A percentile compares a stretch with the other conserved stretches of the same genome.
Evolutionary conservation across 64 coral and sea anemone genomes (phyloP).

Genomic region (Cladopsammia gracilis): DNA sequence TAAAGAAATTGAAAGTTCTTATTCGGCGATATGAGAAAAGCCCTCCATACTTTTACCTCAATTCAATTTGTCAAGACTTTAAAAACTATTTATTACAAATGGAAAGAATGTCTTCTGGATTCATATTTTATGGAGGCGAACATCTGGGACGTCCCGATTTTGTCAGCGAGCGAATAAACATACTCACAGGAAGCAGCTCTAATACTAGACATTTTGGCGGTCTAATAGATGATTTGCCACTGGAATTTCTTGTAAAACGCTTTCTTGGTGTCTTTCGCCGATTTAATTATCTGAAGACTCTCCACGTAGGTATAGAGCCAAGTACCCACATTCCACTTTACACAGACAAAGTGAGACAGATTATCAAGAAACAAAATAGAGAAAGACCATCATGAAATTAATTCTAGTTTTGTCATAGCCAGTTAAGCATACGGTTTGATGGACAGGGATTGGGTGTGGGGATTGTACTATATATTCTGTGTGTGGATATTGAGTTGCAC

Average conservation of each 20-base stretch:
- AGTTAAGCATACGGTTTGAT: too few relatives aligned
- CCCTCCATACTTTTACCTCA: not conserved
- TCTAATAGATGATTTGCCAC: not conserved
- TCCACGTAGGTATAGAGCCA: not conserved
- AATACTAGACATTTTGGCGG: not conserved
- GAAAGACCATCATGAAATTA: too few relatives aligned
- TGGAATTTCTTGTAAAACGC: not conserved
- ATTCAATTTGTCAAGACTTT: not conserved
- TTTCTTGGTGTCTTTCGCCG: not conserved
- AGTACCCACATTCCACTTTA: not conserved
- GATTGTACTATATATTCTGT: too few relatives aligned
- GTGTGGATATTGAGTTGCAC: too few relatives aligned
- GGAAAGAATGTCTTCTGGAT: not conserved
- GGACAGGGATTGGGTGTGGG: too few relatives aligned
- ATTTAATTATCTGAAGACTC: constrained; percentile 7
- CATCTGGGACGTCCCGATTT: not conserved
- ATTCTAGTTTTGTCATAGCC: too few relatives aligned
- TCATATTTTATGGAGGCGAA: not conserved
- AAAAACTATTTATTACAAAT: not conserved
- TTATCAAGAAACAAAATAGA: too few relatives aligned
- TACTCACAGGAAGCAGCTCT: not conserved
- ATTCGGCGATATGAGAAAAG: constrained; percentile 1
- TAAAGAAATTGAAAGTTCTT: not conserved
- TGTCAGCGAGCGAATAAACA: not conserved
- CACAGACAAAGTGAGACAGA: too few relatives aligned